Conservation (phyloP, 2,797 vertebrate genomes). For the Spondyliosoma cantharus region DNA sequence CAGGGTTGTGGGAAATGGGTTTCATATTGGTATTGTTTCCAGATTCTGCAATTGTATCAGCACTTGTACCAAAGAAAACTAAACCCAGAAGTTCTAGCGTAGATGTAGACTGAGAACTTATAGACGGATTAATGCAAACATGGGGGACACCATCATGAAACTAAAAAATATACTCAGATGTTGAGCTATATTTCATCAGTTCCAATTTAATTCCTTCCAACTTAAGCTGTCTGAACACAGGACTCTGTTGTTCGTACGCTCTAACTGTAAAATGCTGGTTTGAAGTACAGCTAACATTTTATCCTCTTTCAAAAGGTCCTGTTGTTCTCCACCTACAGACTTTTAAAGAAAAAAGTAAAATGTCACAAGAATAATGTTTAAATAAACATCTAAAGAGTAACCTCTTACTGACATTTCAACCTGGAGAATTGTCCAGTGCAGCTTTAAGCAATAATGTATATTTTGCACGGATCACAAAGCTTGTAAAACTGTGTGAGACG, state of each 20-base stretch:
- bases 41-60: not conserved
- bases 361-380: slow-evolving; percentile 17
- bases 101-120: not conserved
- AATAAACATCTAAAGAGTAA: slow-evolving; percentile 28
- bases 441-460: slow-evolving; percentile 39
- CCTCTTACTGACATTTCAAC: slow-evolving; percentile 17
- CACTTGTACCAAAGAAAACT: not conserved
- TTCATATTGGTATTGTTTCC: not conserved
- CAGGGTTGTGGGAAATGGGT: not conserved
- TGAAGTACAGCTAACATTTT: slow-evolving; percentile 6
- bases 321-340: slow-evolving; percentile 12
- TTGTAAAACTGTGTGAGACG: slow-evolving; percentile 8
- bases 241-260: not conserved
- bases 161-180: not conserved
- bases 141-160: not conserved
- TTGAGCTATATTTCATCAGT: not conserved
- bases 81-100: not conserved
- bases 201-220: not conserved
- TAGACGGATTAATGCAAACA: not conserved
- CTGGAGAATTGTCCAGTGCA: slow-evolving; percentile 12
- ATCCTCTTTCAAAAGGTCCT: not conserved
- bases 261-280: slow-evolving; percentile 10
- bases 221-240: not conserved
- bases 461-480: slow-evolving; percentile 40
- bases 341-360: slow-evolving; percentile 20